Percentiles rank a stretch among this genome's conserved stretches.
phyloP scores from a whole-genome alignment of 2,113 vertebrate species.

The Axis porcinus region DNA sequence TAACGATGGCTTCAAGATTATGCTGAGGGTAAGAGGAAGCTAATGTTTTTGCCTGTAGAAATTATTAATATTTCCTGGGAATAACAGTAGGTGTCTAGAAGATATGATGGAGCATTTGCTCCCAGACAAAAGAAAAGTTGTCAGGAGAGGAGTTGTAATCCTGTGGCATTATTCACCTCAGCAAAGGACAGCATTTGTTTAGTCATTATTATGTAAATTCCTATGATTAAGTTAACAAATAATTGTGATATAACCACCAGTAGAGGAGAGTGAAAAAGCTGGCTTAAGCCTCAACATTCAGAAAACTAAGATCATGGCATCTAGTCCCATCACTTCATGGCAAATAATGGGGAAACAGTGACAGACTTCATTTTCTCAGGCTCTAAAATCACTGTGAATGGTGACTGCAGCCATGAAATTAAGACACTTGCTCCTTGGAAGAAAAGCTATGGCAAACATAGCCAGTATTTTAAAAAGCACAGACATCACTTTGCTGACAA shows the following conservation, averaged over 20 bases:
- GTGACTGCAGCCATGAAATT: neutral
- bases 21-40: neutral
- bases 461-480: neutral
- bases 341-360: neutral
- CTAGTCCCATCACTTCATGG: neutral
- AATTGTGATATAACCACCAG: neutral
- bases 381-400: neutral
- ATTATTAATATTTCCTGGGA: neutral
- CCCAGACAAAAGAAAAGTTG: neutral
- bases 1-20: neutral
- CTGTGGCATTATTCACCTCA: neutral
- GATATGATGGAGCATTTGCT: neutral
- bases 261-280: neutral
- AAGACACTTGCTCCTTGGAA: neutral
- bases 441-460: neutral
- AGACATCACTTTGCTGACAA: neutral
- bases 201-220: neutral
- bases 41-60: neutral
- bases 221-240: neutral
- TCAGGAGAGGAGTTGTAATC: neutral
- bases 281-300: neutral
- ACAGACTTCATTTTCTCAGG: neutral
- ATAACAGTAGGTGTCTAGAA: neutral
- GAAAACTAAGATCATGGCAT: neutral
- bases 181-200: neutral